Evolutionary conservation across 2,113 vertebrate genomes (phyloP), one percentile per base, ranked within the genome.

Genomic region (Sturnus vulgaris): DNA sequence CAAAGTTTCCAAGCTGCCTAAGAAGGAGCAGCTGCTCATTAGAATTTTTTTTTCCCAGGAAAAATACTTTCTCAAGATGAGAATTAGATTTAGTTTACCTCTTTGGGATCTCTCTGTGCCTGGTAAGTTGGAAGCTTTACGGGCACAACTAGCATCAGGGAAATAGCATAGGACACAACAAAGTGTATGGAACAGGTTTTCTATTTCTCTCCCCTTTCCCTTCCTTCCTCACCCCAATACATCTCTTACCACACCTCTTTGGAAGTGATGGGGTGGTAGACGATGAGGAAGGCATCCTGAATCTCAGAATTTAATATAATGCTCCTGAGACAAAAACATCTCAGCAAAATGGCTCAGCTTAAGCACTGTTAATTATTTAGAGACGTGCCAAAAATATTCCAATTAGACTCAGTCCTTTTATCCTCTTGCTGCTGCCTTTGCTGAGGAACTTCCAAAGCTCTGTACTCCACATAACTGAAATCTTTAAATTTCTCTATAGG

Each of bases 311-410:
- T 61, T 60, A 64, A 57, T 44, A 90, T 56, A 57, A 47, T 21
- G 24, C 56, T 81, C 69, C 52, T 57, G 56, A 93, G 84, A 93
- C 61, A 57, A 66, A 91, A 91, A 42, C 40, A 82, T 35, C 52
- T 82, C 69, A 65, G 66, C 15, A 73, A 84, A 93, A 92, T 55
- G 37, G 71, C 60, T 85, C 78, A 77, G 84, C 39, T 91, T 95
- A 84, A 89, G 55, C 3, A 0, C 33, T 0, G 0, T 77, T 93
- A 90, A 96, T 90, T 88, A 94, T 88, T 94, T 71, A 91, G 44
- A 76, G 64, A 91, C 80, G 27, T 17, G 37, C 78, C 87, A 77
- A 86, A 93, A 95, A 81, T 60, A 90, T 31, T 93, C 87, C 52
- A 77, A 20, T 90, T 80, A 94, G 66, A 70, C 11, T 23, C 79